Conservation (phyloP, 1,140 invertebrate species). For the Metaphire vulgaris region DNA sequence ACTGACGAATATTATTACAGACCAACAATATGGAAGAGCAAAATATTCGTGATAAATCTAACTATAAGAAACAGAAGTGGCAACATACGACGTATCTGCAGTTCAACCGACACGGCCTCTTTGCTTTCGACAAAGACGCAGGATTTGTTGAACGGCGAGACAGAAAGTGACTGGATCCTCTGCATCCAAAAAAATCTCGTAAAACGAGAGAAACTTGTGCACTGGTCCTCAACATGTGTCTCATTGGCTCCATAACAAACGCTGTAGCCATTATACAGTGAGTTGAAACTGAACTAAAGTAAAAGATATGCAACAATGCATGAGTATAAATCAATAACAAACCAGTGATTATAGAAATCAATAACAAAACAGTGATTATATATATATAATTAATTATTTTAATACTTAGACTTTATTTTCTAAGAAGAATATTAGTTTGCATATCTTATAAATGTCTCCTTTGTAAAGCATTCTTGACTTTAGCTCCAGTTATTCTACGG, state of each 20-base stretch:
- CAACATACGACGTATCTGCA: neutral
- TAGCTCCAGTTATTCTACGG: no score
- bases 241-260: neutral
- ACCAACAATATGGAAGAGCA: neutral
- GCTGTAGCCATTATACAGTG: neutral
- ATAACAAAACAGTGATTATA: no score
- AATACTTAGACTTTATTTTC: no score
- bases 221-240: neutral
- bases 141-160: neutral
- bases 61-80: neutral
- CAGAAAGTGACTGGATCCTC: neutral
- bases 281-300: neutral
- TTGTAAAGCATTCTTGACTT: no score
- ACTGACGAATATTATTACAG: neutral
- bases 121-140: neutral
- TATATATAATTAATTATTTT: no score
- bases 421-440: no score
- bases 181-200: neutral
- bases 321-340: neutral
- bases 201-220: neutral
- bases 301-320: neutral
- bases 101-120: neutral
- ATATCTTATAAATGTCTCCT: no score
- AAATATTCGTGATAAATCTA: no score
- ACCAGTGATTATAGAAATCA: neutral